Evolutionary conservation across 53 echinoderm and acorn worm species (phyloP), one percentile per base, ranked within the genome.

Genomic region (Mesocentrotus franciscanus): DNA sequence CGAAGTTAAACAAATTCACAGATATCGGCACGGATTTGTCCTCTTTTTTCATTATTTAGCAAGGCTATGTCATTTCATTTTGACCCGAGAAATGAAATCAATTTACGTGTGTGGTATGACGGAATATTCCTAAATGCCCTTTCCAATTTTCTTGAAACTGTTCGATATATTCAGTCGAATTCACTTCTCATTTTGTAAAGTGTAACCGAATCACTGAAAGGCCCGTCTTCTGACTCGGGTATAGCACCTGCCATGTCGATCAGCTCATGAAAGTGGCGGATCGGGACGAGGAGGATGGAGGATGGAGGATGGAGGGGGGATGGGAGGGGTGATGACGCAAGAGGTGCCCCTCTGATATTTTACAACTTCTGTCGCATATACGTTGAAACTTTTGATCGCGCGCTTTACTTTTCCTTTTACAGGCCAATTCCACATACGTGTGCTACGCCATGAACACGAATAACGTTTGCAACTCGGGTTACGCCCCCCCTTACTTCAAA

Each of bases 121-220:
- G 64, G 64, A 64, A 64, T 15, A 64, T 64, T 64, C 64, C 64
- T 7, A 15, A 20, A 20, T 64, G 32, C 78, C 78, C 78, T 14
- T 78, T 78, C 34, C 78, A 78, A 78, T 78, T 35, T 78, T 34
- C 32, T 64, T 32, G 78, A 78, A 78, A 78, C 35, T 12, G 33
- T 33, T 78, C 32, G 33, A 32, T 32, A 78, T 34, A n/a, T 78
- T 78, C 33, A 9, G 78, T n/a, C 78, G 33, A 35, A 78, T 78
- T 78, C 34, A 78, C 3, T 34, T 32, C 78, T 78, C 78, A 33
- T 78, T 78, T 78, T 34, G 78, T 78, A 17, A 78, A 78, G 34
- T 78, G 78, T 78, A 78, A 78, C 78, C 34, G 34, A 78, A 78
- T 78, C 78, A 33, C 8, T 78, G 78, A 78, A 78, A 34, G 34